Percentiles rank a stretch among this genome's conserved stretches.
Conservation (phyloP, 2,113 vertebrate genomes). For the Aleadryas rufinucha region DNA sequence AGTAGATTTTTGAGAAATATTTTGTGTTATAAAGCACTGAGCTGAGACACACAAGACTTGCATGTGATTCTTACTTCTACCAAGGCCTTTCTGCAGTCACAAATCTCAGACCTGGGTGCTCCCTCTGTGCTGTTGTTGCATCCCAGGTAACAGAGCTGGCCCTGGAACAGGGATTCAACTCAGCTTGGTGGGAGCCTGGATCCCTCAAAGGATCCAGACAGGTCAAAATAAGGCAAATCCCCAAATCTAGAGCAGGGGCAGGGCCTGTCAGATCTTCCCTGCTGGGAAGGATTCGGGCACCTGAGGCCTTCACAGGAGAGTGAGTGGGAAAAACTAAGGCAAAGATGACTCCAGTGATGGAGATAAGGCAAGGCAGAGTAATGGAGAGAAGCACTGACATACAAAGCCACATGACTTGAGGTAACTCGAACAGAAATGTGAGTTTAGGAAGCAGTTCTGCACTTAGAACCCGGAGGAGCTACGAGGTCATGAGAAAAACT, state of each 20-base stretch:
- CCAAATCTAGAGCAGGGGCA: neutral
- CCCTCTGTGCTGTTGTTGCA: accelerated
- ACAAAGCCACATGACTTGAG: neutral
- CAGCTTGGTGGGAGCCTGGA: neutral
- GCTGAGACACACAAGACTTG: neutral
- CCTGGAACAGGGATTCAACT: neutral
- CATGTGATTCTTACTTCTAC: neutral
- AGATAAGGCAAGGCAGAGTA: neutral
- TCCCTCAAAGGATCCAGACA: neutral
- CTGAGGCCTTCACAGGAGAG: neutral
- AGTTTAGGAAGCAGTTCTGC: neutral
- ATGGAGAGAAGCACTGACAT: neutral
- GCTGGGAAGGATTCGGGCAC: neutral
- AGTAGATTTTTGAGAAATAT: neutral
- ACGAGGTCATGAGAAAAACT: neutral
- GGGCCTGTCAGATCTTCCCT: neutral
- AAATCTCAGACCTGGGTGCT: neutral
- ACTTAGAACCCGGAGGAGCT: neutral
- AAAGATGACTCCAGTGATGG: neutral
- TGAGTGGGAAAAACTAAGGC: neutral
- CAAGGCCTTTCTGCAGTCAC: neutral
- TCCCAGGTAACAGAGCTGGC: neutral
- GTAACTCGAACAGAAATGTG: neutral
- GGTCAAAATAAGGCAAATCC: neutral
- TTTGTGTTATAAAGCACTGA: neutral